Evolutionary conservation across 1,140 invertebrate species (phyloP).

Genomic region (Nephila pilipes): DNA sequence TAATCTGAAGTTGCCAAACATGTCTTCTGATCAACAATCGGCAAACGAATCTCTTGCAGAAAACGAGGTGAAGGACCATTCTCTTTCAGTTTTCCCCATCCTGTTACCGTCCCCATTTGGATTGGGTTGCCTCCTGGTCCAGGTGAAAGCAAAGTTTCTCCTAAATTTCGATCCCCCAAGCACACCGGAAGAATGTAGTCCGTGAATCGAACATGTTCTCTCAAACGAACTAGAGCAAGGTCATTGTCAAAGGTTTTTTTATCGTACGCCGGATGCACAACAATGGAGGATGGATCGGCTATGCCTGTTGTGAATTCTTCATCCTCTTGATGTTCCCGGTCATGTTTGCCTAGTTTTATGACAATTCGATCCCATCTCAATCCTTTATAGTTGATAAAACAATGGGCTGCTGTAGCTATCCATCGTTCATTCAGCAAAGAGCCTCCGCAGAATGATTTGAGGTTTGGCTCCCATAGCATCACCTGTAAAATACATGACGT

Average conservation of each 20-base stretch:
- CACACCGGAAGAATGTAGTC: constrained; percentile 79
- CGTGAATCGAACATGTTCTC: constrained; percentile 69
- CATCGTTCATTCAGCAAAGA: constrained; percentile 79
- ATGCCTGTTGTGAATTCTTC: constrained; percentile 76
- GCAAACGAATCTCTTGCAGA: constrained; percentile 79
- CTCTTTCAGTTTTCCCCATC: constrained; percentile 80
- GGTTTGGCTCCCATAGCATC: constrained; percentile 79
- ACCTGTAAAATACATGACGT: constrained; percentile 56
- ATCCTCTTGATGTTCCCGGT: constrained; percentile 57
- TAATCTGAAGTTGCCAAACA: constrained; percentile 78
- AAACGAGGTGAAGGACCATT: constrained; percentile 78
- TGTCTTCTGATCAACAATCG: constrained; percentile 78
- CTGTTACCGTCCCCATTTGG: constrained; percentile 78
- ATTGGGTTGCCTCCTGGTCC: not conserved
- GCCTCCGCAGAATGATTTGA: constrained; percentile 79
- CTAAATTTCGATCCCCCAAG: constrained; percentile 72
- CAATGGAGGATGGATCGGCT: constrained; percentile 59
- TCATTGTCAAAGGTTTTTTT: constrained; percentile 86
- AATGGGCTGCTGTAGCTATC: constrained; percentile 79
- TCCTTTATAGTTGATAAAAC: constrained; percentile 75
- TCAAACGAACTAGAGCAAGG: constrained; percentile 85
- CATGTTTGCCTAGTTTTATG: constrained; percentile 76
- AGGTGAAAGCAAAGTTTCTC: constrained; percentile 25
- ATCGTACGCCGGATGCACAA: constrained; percentile 83
- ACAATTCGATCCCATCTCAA: constrained; percentile 65